phyloP scores from a whole-genome alignment of 64 coral and sea anemone species.

The Actinia tenebrosa region DNA sequence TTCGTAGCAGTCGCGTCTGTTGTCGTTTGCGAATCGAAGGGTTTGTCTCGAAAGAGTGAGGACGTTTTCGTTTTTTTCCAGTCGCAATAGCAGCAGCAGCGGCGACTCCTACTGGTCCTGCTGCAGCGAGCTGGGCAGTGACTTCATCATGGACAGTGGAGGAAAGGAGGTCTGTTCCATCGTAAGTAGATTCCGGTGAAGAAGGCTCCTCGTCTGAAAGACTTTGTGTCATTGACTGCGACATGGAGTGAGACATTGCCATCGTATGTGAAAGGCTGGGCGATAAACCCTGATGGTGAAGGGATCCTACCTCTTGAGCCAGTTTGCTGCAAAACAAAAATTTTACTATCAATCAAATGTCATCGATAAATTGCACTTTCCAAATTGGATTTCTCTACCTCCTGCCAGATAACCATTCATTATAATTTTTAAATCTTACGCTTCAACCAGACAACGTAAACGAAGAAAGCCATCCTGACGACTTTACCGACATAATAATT shows the following conservation, averaged over 20 bases:
- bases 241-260: slow-evolving; percentile 35
- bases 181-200: slow-evolving; percentile 91
- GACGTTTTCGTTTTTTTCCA: slow-evolving; percentile 91
- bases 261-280: slow-evolving; percentile 68
- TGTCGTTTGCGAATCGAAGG: slow-evolving; percentile 98
- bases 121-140: slow-evolving; percentile 85
- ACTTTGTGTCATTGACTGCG: slow-evolving; percentile 47
- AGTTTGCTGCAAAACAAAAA: slow-evolving; percentile 69
- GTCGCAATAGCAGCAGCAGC: slow-evolving; percentile 95
- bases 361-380: neutral
- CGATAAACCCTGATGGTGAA: slow-evolving; percentile 80
- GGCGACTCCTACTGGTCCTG: slow-evolving; percentile 87
- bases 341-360: neutral
- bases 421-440: neutral
- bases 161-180: slow-evolving; percentile 83
- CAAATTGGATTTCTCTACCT: slow-evolving; percentile 14
- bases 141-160: slow-evolving; percentile 86
- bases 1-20: slow-evolving; percentile 89
- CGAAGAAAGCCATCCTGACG: neutral
- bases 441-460: neutral
- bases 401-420: slow-evolving; percentile 13
- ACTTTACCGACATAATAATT: neutral
- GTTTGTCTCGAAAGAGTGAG: slow-evolving; percentile 96
- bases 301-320: slow-evolving; percentile 73
- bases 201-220: slow-evolving; percentile 85